Percentiles rank a stretch among this genome's conserved stretches.
phyloP scores from a whole-genome alignment of 2,113 vertebrate genomes.

The Rostratula benghalensis region DNA sequence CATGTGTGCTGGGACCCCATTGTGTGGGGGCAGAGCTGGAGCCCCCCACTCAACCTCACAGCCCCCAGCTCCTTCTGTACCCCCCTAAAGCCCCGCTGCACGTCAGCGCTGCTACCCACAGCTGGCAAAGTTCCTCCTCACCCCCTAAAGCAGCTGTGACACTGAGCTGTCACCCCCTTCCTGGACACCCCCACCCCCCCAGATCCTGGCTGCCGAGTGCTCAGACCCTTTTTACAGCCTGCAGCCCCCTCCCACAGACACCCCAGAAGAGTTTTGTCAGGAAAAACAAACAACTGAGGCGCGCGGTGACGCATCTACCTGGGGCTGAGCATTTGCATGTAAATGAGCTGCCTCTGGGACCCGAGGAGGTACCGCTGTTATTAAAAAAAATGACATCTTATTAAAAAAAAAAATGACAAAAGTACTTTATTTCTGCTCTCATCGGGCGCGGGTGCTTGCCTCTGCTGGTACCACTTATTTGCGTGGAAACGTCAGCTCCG shows the following conservation, averaged over 20 bases:
- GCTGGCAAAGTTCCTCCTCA: fast-evolving
- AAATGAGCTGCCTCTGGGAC: not conserved
- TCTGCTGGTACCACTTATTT: not conserved
- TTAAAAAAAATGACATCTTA: no score
- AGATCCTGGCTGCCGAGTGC: fast-evolving
- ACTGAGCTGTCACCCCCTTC: fast-evolving
- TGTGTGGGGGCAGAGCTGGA: not conserved
- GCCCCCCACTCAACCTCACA: no score
- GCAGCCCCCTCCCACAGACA: not conserved
- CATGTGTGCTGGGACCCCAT: fast-evolving
- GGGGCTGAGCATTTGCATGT: not conserved
- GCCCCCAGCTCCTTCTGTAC: not conserved
- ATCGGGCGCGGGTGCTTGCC: not conserved
- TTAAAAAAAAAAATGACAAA: not conserved
- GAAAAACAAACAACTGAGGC: not conserved
- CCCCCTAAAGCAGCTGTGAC: fast-evolving
- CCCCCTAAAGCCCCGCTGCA: not conserved
- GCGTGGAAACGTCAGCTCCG: not conserved
- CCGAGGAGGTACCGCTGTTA: not conserved
- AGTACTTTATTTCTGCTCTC: not conserved
- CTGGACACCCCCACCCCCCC: not conserved
- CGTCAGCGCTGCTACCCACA: fast-evolving
- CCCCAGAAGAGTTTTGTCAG: not conserved
- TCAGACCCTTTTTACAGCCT: not conserved
- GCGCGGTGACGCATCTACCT: not conserved